Conservation (phyloP, 2,113 vertebrate species). For the Calyptomena viridis region DNA sequence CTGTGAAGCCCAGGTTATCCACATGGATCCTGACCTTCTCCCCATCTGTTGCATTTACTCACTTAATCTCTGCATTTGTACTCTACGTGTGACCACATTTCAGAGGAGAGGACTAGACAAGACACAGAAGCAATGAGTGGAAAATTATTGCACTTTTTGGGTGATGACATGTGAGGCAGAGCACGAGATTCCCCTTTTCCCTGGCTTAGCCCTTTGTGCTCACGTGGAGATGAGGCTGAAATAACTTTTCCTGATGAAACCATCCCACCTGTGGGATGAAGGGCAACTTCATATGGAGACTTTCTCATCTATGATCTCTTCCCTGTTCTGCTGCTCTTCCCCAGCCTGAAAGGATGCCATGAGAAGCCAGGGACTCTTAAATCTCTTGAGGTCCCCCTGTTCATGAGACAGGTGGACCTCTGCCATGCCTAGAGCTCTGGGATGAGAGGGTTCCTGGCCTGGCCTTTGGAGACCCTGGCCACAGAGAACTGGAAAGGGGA, state of each 20-base stretch:
- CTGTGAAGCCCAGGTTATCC: not conserved
- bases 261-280: not conserved
- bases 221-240: not conserved
- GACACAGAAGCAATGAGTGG: not conserved
- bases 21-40: not conserved
- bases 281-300: not conserved
- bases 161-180: accelerated
- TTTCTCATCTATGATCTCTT: not conserved
- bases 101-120: not conserved
- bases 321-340: not conserved
- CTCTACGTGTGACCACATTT: accelerated
- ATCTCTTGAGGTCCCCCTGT: not conserved
- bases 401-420: not conserved
- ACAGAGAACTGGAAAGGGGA: not conserved
- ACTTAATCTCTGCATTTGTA: not conserved
- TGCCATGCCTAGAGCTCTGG: not conserved
- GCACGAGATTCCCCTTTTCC: not conserved
- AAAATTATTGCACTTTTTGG: not conserved
- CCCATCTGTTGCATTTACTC: not conserved
- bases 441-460: not conserved
- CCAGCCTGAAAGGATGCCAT: not conserved
- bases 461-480: not conserved
- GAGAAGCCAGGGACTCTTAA: not conserved
- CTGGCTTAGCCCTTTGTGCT: not conserved
- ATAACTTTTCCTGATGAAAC: accelerated